Base-by-base conservation (phyloP, 2,888 invertebrate genomes). In the Eupithecia centaureata region DNA sequence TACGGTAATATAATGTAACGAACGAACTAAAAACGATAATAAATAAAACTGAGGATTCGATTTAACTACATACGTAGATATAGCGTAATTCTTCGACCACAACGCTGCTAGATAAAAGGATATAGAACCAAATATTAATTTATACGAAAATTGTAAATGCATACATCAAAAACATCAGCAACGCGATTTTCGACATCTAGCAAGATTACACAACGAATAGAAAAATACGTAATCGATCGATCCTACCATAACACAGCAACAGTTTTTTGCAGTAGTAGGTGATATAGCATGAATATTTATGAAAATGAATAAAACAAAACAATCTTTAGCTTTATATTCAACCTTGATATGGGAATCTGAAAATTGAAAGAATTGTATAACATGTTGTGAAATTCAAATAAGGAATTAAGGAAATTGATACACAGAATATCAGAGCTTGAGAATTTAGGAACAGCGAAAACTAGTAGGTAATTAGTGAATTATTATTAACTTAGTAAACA, bases 241-340 rank as follows among this genome's bases (percentile, higher is more conserved):
- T 18, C 28, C 30, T 22, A 38, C 22, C 38, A 56, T 15, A 56
- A 62, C 62, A 47, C 30, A 62, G 27, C 18, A 38, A 28, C 28
- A 58, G 38, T 62, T 59, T 58, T 66, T 66, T 61, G 7, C 30
- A 8, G 12, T 18, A 47, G 15, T 18, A 56, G 30, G 57, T 33
- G 5, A 57, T 47, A 51, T 28, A 38, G 28, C 57, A 61, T 62
- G 47, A 52, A 62, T 59, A 67, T 51, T 28, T 52, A 64, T 38
- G 22, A 64, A 30, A 57, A 64, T 65, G 30, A 58, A 68, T 68
- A 65, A 61, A 63, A 63, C 32, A 68, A 61, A 62, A 63, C 30
- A 58, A 42, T 25, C 5, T 62, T 35, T 52, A 65, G 58, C 30
- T 68, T 52, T 52, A 64, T 57, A 57, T 68, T 61, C 64, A 64